Percentiles rank a stretch among this genome's conserved stretches.
phyloP scores from a whole-genome alignment of 2,113 vertebrate genomes.

The Panurus biarmicus region DNA sequence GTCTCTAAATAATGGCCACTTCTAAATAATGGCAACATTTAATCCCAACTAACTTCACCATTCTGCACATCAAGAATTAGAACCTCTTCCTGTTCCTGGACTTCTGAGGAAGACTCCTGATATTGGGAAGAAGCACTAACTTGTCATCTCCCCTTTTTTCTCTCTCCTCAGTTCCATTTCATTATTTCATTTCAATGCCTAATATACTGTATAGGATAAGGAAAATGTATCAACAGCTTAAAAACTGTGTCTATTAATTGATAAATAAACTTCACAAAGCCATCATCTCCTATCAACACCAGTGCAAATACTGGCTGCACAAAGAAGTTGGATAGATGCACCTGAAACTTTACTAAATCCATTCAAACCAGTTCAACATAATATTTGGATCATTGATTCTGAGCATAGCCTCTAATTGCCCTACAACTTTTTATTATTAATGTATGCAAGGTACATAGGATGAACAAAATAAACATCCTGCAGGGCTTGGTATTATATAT shows the following conservation, averaged over 20 bases:
- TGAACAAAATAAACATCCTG: background rate
- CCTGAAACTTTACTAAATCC: background rate
- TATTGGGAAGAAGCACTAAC: background rate
- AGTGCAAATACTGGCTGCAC: background rate
- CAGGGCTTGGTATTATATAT: background rate
- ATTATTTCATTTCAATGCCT: background rate
- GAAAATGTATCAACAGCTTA: background rate
- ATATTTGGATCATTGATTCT: background rate
- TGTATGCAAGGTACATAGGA: background rate
- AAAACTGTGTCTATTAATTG: background rate
- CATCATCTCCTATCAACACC: accelerated
- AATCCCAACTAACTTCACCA: background rate
- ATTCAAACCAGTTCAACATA: background rate
- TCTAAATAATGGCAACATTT: background rate
- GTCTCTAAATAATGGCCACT: background rate
- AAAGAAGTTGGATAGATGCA: background rate
- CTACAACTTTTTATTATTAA: background rate
- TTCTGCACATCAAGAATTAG: background rate
- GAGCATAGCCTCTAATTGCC: background rate
- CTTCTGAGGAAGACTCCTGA: background rate
- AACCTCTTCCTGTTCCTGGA: background rate
- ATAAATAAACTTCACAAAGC: background rate
- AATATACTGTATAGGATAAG: background rate
- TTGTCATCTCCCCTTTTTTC: background rate
- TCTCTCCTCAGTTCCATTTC: background rate